A percentile compares a stretch with the other conserved stretches of the same genome.
phyloP scores from a whole-genome alignment of 2,888 invertebrate genomes.

The Clepsis dumicolana region DNA sequence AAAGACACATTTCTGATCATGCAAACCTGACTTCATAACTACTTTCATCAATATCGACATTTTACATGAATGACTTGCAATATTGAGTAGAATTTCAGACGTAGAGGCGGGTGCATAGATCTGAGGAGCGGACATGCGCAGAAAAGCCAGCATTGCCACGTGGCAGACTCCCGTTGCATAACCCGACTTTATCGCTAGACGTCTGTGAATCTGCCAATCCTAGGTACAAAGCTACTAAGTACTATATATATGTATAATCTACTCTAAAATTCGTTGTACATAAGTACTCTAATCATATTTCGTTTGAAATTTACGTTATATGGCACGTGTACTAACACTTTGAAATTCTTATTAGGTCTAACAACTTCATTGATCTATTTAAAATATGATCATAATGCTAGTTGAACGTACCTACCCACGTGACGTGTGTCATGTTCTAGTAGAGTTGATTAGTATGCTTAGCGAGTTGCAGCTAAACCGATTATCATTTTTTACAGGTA shows the following conservation, averaged over 20 bases:
- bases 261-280: not conserved
- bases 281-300: not conserved
- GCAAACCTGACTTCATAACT: not conserved
- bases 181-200: constrained; percentile 57
- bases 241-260: no score
- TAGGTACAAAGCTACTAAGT: not conserved
- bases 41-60: not conserved
- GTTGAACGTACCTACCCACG: constrained; percentile 16
- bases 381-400: constrained; percentile 23
- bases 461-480: constrained; percentile 54
- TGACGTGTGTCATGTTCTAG: constrained; percentile 52
- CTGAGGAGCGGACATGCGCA: constrained; percentile 70
- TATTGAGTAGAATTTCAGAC: constrained; percentile 19
- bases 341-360: constrained; percentile 6
- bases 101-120: constrained; percentile 62
- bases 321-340: not conserved
- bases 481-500: constrained; percentile 56
- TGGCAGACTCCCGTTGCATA: constrained; percentile 81
- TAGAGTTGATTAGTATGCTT: constrained; percentile 57
- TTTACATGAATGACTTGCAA: constrained; percentile 26
- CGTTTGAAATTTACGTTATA: not conserved
- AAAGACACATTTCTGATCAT: not conserved
- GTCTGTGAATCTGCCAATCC: not conserved
- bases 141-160: constrained; percentile 64
- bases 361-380: constrained; percentile 22